A percentile compares a stretch with the other conserved stretches of the same genome.
phyloP scores from a whole-genome alignment of 2,797 vertebrate species.

The Pangasius krempfi region DNA sequence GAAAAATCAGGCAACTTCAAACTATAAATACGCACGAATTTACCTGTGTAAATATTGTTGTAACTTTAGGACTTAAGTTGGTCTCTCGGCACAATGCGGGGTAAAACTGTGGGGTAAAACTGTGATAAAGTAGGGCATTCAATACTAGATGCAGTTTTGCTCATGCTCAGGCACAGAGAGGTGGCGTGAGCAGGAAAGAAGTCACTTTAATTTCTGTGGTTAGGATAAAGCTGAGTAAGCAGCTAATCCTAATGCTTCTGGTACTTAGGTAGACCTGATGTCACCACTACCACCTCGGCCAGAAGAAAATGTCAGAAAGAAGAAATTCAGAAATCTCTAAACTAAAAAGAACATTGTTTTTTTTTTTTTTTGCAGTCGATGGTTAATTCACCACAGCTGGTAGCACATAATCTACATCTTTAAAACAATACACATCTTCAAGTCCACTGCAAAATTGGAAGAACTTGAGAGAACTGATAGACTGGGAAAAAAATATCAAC shows the following conservation, averaged over 20 bases:
- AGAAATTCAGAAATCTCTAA: not conserved
- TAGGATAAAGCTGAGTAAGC: not conserved
- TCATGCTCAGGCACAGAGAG: not conserved
- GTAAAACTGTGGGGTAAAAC: too few species aligned
- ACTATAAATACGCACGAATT: not conserved
- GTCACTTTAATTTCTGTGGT: not conserved
- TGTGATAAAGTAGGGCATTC: not conserved
- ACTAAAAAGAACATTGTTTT: not conserved
- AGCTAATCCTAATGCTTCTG: not conserved
- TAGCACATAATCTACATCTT: too few species aligned
- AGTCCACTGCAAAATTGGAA: not conserved
- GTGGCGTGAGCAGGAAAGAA: not conserved
- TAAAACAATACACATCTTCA: not conserved
- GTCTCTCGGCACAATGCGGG: not conserved
- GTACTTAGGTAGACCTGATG: not conserved
- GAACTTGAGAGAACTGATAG: not conserved
- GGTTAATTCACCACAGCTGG: not conserved
- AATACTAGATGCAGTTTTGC: not conserved
- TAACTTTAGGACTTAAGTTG: too few species aligned
- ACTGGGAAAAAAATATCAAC: too few species aligned
- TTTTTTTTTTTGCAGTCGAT: not conserved
- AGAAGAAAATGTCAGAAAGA: not conserved
- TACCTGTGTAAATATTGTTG: not conserved
- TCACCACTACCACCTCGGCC: not conserved
- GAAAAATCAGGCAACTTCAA: not conserved